Percentiles rank a stretch among this genome's conserved stretches.
Evolutionary conservation across 2,113 vertebrate species (phyloP).

Genomic region (Mus spicilegus): DNA sequence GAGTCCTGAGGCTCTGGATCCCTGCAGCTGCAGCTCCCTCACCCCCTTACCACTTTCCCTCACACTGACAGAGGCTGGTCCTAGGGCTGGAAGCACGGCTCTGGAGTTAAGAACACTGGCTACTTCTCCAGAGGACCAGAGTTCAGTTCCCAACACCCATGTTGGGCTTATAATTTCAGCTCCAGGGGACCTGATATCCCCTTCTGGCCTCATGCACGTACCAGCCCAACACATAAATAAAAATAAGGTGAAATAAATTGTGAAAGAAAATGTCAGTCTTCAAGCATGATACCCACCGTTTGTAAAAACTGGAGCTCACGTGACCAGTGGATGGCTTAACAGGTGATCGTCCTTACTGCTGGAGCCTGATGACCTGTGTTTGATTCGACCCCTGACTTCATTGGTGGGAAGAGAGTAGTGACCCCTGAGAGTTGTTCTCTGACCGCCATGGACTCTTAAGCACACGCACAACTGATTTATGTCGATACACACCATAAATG

Average conservation of each 20-base stretch:
- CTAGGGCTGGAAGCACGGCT: not conserved
- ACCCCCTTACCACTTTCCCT: not conserved
- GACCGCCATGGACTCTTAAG: not conserved
- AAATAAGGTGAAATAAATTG: not conserved
- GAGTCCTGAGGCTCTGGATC: fast-evolving
- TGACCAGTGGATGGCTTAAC: not conserved
- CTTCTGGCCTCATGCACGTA: fast-evolving
- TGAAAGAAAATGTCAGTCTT: not conserved
- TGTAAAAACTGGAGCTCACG: conserved; percentile 26
- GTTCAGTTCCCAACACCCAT: not conserved
- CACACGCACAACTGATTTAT: not conserved
- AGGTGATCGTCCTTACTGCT: not conserved
- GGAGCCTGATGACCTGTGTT: not conserved
- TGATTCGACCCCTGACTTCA: not conserved
- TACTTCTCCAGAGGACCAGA: not conserved
- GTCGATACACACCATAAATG: not conserved
- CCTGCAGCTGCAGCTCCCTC: fast-evolving
- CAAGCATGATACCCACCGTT: not conserved
- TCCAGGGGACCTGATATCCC: too few species aligned
- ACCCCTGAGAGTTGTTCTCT: not conserved
- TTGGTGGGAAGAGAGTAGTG: too few species aligned
- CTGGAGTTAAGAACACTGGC: not conserved
- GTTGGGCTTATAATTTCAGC: too few species aligned
- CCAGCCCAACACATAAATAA: too few species aligned
- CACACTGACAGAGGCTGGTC: not conserved